These are phyloP conservation scores for Didymodactylos carnosus DNA, from an alignment of 2,888 invertebrate species.

Conservation along the genomic window DNA sequence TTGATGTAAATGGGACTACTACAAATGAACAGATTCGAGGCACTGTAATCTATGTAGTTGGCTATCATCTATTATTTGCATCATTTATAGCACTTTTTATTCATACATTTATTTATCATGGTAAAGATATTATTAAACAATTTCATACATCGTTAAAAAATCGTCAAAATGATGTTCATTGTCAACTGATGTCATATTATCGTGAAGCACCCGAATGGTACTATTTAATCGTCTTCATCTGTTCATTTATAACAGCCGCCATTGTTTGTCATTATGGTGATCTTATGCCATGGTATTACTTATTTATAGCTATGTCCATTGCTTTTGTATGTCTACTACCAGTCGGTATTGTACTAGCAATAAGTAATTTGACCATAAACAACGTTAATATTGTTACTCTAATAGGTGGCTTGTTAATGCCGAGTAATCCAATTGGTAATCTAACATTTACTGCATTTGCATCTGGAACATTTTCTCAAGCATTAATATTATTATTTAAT, in stretches of 20 bases:
- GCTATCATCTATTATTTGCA: too few species aligned
- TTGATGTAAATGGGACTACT: too few species aligned
- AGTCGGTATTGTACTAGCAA: neutral
- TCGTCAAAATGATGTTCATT: neutral
- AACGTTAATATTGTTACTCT: neutral
- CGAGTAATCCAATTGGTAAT: neutral
- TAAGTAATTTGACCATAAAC: neutral
- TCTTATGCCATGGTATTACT: neutral
- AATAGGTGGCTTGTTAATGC: neutral
- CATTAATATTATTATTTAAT: neutral
- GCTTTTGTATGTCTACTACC: neutral
- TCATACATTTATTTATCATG: neutral
- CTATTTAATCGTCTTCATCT: neutral
- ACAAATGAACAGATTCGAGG: too few species aligned
- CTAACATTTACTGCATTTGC: neutral
- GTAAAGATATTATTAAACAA: neutral
- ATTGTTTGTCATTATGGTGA: neutral
- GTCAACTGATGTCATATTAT: neutral
- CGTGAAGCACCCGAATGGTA: neutral
- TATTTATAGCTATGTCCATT: neutral
- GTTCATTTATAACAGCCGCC: neutral
- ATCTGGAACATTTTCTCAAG: neutral
- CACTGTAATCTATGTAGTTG: too few species aligned
- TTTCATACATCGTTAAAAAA: neutral
- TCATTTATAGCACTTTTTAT: too few species aligned